These are phyloP conservation scores for Irena cyanogastra DNA, from an alignment of 2,113 vertebrate species.

Conservation along the genomic window DNA sequence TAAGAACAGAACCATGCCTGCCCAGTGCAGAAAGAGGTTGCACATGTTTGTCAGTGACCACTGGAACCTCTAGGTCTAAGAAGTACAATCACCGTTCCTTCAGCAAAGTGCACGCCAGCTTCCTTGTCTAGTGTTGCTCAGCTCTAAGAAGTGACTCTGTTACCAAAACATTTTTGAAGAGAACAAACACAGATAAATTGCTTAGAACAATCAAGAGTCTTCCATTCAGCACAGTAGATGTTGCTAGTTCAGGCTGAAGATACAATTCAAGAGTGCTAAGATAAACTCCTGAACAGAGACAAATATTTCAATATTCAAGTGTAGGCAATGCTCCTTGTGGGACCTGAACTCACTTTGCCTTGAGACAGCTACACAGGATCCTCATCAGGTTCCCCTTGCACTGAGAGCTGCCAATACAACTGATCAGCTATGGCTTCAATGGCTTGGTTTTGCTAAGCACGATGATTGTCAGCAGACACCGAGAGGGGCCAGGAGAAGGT, in stretches of 20 bases:
- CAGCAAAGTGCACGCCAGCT: neutral
- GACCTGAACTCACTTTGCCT: neutral
- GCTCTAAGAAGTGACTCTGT: neutral
- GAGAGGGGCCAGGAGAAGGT: neutral
- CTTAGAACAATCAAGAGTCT: neutral
- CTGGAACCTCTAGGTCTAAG: neutral
- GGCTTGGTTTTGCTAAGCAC: neutral
- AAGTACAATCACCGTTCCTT: neutral
- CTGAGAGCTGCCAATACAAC: neutral
- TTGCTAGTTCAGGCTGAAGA: neutral
- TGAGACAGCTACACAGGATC: neutral
- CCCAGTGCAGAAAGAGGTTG: neutral
- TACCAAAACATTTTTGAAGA: neutral
- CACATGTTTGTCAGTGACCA: neutral
- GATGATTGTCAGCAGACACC: neutral
- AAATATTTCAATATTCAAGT: neutral
- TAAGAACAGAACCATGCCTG: fast-evolving
- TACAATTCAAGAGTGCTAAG: neutral
- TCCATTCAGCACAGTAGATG: neutral
- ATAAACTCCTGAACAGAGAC: neutral
- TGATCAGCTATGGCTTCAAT: neutral
- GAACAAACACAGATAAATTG: neutral
- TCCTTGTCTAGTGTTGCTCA: neutral
- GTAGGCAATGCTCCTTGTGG: neutral
- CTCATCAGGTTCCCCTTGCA: neutral